Evolutionary conservation across 2,797 vertebrate genomes (phyloP).

Genomic region (Ptychadena robeensis): DNA sequence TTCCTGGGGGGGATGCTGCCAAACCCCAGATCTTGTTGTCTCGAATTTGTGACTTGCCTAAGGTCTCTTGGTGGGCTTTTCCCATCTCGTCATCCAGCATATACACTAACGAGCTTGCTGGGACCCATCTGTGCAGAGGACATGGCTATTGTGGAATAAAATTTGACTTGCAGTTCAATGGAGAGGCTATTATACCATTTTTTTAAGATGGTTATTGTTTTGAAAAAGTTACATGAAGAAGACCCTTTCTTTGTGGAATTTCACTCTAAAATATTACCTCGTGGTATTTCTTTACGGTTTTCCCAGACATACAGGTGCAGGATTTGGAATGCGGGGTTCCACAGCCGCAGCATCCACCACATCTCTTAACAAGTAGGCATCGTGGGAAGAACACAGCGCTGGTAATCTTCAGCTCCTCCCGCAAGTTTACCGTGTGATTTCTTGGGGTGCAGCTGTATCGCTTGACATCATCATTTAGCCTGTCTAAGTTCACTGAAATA

Average conservation of each 20-base stretch:
- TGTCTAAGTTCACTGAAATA: conserved; percentile 91
- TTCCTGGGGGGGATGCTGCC: too few species aligned
- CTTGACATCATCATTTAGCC: conserved; percentile 90
- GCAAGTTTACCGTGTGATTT: conserved; percentile 92
- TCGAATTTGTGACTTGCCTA: too few species aligned
- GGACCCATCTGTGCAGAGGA: too few species aligned
- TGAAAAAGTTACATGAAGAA: too few species aligned
- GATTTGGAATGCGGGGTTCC: conserved; percentile 87
- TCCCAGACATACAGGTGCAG: conserved; percentile 85
- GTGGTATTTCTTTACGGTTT: conserved; percentile 86
- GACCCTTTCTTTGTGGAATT: too few species aligned
- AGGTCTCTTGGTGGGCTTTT: too few species aligned
- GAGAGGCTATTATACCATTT: too few species aligned
- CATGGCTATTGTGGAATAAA: too few species aligned
- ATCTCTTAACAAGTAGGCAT: conserved; percentile 93
- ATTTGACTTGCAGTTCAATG: background rate
- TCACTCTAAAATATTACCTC: conserved; percentile 79
- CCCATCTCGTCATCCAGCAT: too few species aligned
- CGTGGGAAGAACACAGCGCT: conserved; percentile 93
- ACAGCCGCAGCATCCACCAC: conserved; percentile 93
- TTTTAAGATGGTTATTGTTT: too few species aligned
- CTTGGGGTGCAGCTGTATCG: conserved; percentile 94
- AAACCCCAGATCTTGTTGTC: too few species aligned
- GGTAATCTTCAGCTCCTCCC: conserved; percentile 88
- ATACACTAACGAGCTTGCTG: too few species aligned